Conservation (phyloP, 2,797 vertebrate species). For the Potorous gilbertii region DNA sequence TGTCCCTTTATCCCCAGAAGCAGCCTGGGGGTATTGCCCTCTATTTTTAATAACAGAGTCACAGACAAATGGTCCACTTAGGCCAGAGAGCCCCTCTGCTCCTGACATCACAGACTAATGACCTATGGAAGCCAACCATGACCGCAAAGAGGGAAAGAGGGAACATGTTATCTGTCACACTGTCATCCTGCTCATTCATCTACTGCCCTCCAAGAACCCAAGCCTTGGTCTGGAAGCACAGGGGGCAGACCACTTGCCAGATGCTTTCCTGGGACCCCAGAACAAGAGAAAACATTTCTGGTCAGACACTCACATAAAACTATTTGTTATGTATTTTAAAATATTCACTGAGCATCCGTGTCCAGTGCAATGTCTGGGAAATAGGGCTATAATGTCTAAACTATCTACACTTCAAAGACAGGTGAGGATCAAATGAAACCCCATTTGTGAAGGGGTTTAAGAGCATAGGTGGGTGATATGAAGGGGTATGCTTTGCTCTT, state of each 20-base stretch:
- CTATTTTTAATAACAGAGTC: neutral
- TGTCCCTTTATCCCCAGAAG: neutral
- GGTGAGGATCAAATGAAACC: neutral
- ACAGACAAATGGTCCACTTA: neutral
- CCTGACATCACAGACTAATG: neutral
- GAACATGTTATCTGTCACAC: fast-evolving
- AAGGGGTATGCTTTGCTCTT: neutral
- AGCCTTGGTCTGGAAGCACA: neutral
- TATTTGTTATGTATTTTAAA: neutral
- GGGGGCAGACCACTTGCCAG: neutral
- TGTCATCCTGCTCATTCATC: neutral
- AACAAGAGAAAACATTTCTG: neutral
- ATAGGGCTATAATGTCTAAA: neutral
- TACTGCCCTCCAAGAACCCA: neutral
- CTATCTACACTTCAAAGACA: neutral
- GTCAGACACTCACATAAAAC: neutral
- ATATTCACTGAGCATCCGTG: neutral
- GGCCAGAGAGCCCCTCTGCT: neutral
- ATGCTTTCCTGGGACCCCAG: neutral
- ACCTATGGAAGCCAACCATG: neutral
- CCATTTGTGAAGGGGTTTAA: neutral
- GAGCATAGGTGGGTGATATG: neutral
- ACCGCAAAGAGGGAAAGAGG: neutral
- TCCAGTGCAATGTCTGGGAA: neutral
- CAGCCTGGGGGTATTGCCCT: neutral